These are phyloP conservation scores for Pachypsylla venusta DNA, from an alignment of 1,140 invertebrate genomes.

Conservation along the genomic window DNA sequence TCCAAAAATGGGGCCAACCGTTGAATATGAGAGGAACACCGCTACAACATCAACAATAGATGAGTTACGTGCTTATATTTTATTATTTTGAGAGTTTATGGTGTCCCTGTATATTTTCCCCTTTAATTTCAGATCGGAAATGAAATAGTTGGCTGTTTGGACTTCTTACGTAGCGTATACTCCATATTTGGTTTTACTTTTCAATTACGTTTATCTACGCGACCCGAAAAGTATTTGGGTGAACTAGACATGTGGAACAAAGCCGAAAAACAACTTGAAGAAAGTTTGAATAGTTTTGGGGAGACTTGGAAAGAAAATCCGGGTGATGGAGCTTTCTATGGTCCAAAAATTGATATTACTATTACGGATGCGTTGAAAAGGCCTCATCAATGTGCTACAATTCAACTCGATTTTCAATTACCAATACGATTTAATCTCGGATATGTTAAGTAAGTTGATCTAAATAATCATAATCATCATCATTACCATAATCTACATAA, in stretches of 20 bases:
- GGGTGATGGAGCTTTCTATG: slow-evolving; percentile 97
- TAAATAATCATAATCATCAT: too few relatives aligned
- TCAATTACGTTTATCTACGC: slow-evolving; percentile 76
- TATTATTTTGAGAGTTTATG: too few relatives aligned
- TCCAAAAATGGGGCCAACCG: too few relatives aligned
- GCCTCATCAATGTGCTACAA: slow-evolving; percentile 90
- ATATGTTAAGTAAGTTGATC: slow-evolving; percentile 60
- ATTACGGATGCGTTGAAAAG: slow-evolving; percentile 85
- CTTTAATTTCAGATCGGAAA: slow-evolving; percentile 42
- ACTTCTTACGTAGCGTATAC: slow-evolving; percentile 81
- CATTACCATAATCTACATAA: too few relatives aligned
- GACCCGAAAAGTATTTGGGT: slow-evolving; percentile 91
- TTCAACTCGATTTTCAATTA: slow-evolving; percentile 96
- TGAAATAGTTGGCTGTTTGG: slow-evolving; percentile 70
- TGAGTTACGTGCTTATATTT: too few relatives aligned
- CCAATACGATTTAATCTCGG: slow-evolving; percentile 79
- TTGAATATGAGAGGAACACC: too few relatives aligned
- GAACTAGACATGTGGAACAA: slow-evolving; percentile 41
- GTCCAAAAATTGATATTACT: slow-evolving; percentile 98
- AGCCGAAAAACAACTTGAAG: slow-evolving; percentile 46
- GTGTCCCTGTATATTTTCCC: slow-evolving; percentile 15
- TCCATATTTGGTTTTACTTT: slow-evolving; percentile 90
- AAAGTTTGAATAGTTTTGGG: slow-evolving; percentile 76
- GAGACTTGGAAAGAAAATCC: slow-evolving; percentile 77
- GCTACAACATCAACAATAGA: too few relatives aligned